Percentiles rank a stretch among this genome's conserved stretches.
phyloP scores from a whole-genome alignment of 2,113 vertebrate species.

The Hystrix brachyura region DNA sequence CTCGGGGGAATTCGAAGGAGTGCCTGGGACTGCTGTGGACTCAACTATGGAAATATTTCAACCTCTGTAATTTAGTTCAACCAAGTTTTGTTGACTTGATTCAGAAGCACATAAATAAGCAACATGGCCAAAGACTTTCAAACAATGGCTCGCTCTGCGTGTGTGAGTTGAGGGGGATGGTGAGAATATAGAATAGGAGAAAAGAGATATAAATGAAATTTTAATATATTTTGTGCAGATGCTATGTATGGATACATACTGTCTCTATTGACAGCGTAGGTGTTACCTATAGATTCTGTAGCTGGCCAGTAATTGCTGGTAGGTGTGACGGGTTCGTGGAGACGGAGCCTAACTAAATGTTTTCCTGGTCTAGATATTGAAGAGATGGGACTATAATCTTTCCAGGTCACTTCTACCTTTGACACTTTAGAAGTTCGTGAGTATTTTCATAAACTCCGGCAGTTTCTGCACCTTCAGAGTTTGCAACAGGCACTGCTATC shows the following conservation, averaged over 20 bases:
- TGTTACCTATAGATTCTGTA: background rate
- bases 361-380: background rate
- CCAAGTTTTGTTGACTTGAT: background rate
- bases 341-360: background rate
- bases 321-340: background rate
- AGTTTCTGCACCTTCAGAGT: background rate
- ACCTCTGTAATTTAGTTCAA: background rate
- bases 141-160: background rate
- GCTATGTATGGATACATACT: background rate
- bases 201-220: background rate
- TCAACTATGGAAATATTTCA: background rate
- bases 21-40: background rate
- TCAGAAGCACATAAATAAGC: background rate
- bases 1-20: background rate
- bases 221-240: background rate
- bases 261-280: background rate
- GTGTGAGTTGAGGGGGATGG: background rate
- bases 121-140: background rate
- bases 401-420: background rate
- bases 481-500: background rate
- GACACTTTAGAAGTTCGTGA: constrained; percentile 1
- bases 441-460: background rate
- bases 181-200: background rate
- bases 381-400: background rate
- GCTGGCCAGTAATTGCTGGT: background rate